Evolutionary conservation across 1,140 invertebrate species (phyloP).

Genomic region (Atta colombica): DNA sequence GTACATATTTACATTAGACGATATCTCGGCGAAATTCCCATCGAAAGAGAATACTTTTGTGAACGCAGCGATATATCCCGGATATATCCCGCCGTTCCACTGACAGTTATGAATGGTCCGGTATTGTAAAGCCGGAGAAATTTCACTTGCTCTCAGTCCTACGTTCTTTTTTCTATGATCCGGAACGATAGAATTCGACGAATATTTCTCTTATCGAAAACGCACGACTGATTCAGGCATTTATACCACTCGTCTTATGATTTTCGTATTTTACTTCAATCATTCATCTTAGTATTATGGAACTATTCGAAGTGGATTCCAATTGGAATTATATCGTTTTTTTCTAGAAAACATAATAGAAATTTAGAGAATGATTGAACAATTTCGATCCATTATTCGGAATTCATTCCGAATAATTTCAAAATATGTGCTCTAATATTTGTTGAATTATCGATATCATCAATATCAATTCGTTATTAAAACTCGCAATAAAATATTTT

Average conservation of each 20-base stretch:
- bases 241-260: neutral
- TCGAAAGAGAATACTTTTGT: conserved; percentile 70
- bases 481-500: neutral
- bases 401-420: too few species aligned
- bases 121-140: conserved; percentile 55
- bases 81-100: conserved; percentile 48
- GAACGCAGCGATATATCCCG: conserved; percentile 12
- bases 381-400: too few species aligned
- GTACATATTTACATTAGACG: conserved; percentile 65
- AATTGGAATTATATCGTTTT: too few species aligned
- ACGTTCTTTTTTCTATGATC: conserved; percentile 13
- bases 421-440: neutral
- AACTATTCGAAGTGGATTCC: too few species aligned
- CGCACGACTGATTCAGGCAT: conserved; percentile 10
- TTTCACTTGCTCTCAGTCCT: conserved; percentile 54
- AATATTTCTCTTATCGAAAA: conserved; percentile 65
- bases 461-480: neutral
- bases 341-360: too few species aligned
- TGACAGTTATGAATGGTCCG: conserved; percentile 68
- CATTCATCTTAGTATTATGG: too few species aligned
- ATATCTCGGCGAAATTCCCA: conserved; percentile 59
- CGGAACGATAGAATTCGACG: neutral
- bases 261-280: neutral
- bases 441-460: neutral
- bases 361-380: too few species aligned